These are phyloP conservation scores for Spisula subtruncata DNA, from an alignment of 2,888 invertebrate genomes.

Conservation along the genomic window DNA sequence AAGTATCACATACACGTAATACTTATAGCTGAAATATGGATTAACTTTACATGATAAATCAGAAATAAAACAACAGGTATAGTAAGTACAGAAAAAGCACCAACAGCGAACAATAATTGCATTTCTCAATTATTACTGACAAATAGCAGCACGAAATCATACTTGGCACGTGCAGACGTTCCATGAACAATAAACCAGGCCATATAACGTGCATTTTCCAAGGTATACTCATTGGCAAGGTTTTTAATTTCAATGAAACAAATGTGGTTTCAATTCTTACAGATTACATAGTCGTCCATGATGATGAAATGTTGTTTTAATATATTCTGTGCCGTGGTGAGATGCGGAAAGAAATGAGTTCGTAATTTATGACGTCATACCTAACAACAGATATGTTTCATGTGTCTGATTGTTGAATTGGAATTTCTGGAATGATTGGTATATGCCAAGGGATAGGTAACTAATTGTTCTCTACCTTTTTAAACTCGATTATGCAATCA, in stretches of 20 bases:
- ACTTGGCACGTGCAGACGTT: background rate
- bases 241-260: constrained; percentile 8
- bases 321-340: background rate
- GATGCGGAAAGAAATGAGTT: background rate
- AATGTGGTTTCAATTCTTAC: constrained; percentile 5
- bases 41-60: background rate
- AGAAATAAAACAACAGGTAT: background rate
- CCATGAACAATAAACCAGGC: background rate
- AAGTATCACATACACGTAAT: background rate
- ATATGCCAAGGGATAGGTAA: background rate
- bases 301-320: background rate
- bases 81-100: background rate
- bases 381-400: background rate
- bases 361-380: background rate
- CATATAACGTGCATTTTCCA: background rate
- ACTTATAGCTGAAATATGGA: background rate
- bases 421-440: background rate
- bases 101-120: background rate
- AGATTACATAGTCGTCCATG: background rate
- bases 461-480: background rate
- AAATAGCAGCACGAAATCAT: constrained; percentile 10
- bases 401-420: background rate
- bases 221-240: background rate
- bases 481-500: background rate
- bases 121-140: background rate